Percentiles rank a stretch among this genome's conserved stretches.
phyloP scores from a whole-genome alignment of 2,113 vertebrate species.

The Dasyprocta punctata region DNA sequence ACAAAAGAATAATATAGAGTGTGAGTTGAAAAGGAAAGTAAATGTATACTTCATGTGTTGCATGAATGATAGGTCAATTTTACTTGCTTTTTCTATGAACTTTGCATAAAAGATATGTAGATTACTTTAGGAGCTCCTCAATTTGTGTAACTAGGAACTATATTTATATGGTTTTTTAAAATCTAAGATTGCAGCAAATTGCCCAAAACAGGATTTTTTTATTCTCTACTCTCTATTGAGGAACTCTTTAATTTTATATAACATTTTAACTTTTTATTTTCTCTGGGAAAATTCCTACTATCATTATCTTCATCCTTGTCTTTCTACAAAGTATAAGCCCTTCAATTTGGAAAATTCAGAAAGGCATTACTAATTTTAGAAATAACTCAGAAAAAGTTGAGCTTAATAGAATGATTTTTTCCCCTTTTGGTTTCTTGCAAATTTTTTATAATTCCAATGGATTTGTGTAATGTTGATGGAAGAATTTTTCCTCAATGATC shows the following conservation, averaged over 20 bases:
- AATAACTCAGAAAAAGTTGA: not conserved
- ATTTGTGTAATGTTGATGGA: not conserved
- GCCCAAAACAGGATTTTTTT: not conserved
- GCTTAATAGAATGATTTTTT: not conserved
- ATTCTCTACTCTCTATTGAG: not conserved
- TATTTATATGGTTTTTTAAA: not conserved
- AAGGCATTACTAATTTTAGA: constrained; percentile 36
- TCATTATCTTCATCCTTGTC: constrained; percentile 22
- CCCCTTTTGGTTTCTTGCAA: not conserved
- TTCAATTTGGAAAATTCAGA: constrained; percentile 22
- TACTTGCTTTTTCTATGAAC: not conserved
- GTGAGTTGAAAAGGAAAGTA: not conserved
- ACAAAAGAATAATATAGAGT: not conserved
- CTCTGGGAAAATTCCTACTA: constrained; percentile 14
- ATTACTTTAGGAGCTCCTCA: not conserved
- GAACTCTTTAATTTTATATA: not conserved
- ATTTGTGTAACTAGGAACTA: not conserved
- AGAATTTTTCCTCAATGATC: not conserved
- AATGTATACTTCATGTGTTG: not conserved
- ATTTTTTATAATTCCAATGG: not conserved
- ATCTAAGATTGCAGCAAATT: not conserved
- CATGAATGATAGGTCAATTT: constrained; percentile 5
- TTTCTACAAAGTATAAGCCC: not conserved
- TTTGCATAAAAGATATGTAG: not conserved
- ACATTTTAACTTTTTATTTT: constrained; percentile 18